These are phyloP conservation scores for Brachionus asplanchnoidis DNA, from an alignment of 1,140 invertebrate species.

Conservation along the genomic window DNA sequence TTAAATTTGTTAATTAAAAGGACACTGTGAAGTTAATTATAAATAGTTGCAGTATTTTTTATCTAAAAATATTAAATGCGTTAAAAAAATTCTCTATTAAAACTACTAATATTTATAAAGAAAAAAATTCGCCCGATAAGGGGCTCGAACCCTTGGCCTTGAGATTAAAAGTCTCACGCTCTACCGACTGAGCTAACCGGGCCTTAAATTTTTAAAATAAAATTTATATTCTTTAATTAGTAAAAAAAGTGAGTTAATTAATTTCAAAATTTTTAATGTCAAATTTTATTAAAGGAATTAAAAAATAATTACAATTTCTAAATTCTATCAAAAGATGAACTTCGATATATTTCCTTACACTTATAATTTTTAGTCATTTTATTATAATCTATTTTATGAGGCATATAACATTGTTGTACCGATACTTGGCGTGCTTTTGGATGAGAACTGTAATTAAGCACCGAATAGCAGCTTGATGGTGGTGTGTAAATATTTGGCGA, in stretches of 20 bases:
- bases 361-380: background rate
- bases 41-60: too few relatives aligned
- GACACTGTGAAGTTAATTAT: too few relatives aligned
- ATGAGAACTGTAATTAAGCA: background rate
- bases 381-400: background rate
- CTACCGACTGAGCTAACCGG: background rate
- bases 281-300: background rate
- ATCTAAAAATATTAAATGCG: too few relatives aligned
- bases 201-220: background rate
- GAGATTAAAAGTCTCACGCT: background rate
- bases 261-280: too few relatives aligned
- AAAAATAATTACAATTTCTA: background rate
- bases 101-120: too few relatives aligned
- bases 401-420: background rate
- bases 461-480: conserved; percentile 1
- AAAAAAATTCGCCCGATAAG: background rate
- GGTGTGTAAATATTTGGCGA: background rate
- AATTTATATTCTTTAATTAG: too few relatives aligned
- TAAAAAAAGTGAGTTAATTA: too few relatives aligned
- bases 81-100: too few relatives aligned
- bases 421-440: background rate
- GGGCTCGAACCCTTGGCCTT: background rate
- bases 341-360: background rate
- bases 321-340: background rate
- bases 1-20: too few relatives aligned